Evolutionary conservation across 2,797 vertebrate species (phyloP), one percentile per base, ranked within the genome.

Genomic region (Coregonus ussuriensis): DNA sequence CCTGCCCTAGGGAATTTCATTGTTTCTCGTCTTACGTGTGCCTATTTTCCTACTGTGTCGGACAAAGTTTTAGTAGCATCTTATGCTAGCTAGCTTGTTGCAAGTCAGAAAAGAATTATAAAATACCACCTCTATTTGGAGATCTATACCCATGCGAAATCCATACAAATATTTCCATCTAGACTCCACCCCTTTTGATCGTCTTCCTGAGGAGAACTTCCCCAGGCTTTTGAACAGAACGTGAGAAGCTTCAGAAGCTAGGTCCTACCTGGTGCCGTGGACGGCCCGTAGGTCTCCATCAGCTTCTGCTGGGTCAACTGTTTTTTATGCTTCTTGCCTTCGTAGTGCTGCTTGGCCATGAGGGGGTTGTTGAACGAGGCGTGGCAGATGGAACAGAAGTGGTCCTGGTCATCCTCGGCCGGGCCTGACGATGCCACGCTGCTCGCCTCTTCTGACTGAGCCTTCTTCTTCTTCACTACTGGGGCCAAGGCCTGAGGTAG

Each of bases 341-440:
- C 93, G 0, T 99, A 99, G 91, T 99, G 98, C 83, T 99, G 98
- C 82, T 97, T 95, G 84, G 98, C 97, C 97, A 99, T 98, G 72
- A 95, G 93, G 0, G 97, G 97, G 84, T 99, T 98, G 91, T 99
- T 99, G 91, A 99, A 99, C 16, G 96, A 96, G 15, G 97, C 97
- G 56, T 97, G 95, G 91, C 98, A 99, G 88, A 97, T 96, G 87
- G 93, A 94, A 92, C 98, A 99, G 93, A 97, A 99, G 80, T 96
- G 96, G 89, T 98, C 93, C 0, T 97, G 96, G 89, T 98, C 93
- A 74, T 47, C 59, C 35, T 47, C 9, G 41, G 41, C 41, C 9
- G 41, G 41, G 41, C 41, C 41, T 47, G 41, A 47, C 9, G 41
- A 47, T 47, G 70, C 3, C 72, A 3, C 72, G 54, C 75, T 63